Evolutionary conservation across 2,797 vertebrate species (phyloP), one percentile per base, ranked within the genome.

Genomic region (Taenioides sp.): DNA sequence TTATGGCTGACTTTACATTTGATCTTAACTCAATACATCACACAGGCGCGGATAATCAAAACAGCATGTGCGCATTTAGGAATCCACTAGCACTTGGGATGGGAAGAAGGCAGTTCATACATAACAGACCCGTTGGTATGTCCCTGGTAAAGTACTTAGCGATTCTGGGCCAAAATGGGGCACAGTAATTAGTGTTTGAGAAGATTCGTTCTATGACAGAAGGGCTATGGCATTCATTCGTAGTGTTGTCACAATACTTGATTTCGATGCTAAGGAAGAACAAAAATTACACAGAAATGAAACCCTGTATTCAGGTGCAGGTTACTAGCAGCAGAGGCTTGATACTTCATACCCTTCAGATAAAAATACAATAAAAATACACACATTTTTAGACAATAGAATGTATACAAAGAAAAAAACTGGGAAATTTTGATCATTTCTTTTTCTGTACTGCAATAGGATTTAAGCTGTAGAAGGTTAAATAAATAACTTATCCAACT

Each of bases 1-100:
- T 88, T 87, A 90, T 87, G 82, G 81, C 80, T 65, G 72, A 83
- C 75, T 78, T 80, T 84, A 83, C 78, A 88, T 90, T 88, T 88
- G 81, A 89, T 88, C 78, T 86, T 74, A 84, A 82, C 73, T 79
- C 84, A 81, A 76, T 67, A 75, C 75, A 79, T 88, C 80, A 84
- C 77, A 80, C 76, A 85, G 73, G 67, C 6, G 66, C 4, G 57
- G 66, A 7, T 82, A 88, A 90, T 89, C 81, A 85, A 76, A 91
- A 78, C 83, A 88, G 73, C 77, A 78, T 88, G 87, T 80, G 78
- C 67, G 63, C 68, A 69, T 69, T 75, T 84, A 72, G 78, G 60
- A 71, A 76, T 71, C 80, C 70, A 70, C 58, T 12, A 25, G 55
- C 23, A 25, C 68, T 71, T 2, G 25, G 57, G 22, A 28, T 72